Conservation (phyloP, 2,888 invertebrate species). For the Epinotia ramella region DNA sequence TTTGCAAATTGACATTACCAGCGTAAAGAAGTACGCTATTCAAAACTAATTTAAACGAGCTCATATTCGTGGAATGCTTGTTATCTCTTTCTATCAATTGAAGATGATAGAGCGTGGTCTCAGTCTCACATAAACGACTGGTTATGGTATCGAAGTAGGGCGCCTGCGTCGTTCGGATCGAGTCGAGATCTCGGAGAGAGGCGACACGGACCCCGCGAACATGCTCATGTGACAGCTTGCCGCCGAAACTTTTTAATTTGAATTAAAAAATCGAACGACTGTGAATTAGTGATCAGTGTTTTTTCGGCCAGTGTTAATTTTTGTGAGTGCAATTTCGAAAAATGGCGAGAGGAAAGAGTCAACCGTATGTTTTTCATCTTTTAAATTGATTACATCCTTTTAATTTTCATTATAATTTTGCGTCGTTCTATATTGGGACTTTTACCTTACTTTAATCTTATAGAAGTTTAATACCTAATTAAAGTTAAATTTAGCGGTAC, state of each 20-base stretch:
- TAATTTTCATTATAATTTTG: neutral
- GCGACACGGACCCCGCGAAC: constrained; percentile 78
- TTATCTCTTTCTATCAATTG: constrained; percentile 59
- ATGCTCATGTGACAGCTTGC: constrained; percentile 79
- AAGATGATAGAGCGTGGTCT: constrained; percentile 60
- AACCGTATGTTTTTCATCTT: constrained; percentile 67
- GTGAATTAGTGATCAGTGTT: constrained; percentile 63
- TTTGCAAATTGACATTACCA: constrained; percentile 16
- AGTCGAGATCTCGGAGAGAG: constrained; percentile 81
- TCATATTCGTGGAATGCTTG: constrained; percentile 35
- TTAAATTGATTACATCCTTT: constrained; percentile 42
- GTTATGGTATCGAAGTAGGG: constrained; percentile 78
- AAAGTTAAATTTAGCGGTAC: constrained; percentile 1
- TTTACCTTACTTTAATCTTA: neutral
- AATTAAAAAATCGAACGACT: constrained; percentile 61
- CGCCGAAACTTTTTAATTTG: constrained; percentile 71
- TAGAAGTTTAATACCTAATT: neutral
- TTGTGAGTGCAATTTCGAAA: constrained; percentile 60
- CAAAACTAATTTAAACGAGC: constrained; percentile 24
- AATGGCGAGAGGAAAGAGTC: constrained; percentile 74
- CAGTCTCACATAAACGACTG: constrained; percentile 74
- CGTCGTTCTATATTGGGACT: neutral
- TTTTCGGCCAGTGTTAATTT: constrained; percentile 57
- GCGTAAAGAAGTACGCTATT: constrained; percentile 26
- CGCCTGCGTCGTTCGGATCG: constrained; percentile 73